Conservation (phyloP, 1,140 invertebrate species). For the Drosophila ironensis region DNA sequence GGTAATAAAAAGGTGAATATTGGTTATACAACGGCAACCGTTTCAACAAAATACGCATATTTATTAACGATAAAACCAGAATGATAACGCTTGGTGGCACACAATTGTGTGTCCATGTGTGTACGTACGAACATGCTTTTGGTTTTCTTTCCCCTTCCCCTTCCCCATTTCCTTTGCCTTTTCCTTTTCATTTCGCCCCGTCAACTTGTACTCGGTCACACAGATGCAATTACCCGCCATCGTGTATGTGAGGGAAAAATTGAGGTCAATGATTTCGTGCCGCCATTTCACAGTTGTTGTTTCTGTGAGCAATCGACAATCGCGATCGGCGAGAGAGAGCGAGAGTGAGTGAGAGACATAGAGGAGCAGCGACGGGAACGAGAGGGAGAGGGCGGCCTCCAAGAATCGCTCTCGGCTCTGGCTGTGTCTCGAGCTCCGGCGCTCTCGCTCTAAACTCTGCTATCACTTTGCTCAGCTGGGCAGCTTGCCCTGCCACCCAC, state of each 20-base stretch:
- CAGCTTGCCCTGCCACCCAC: not conserved
- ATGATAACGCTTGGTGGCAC: conserved; percentile 57
- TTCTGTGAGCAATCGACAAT: conserved; percentile 64
- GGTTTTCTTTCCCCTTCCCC: not conserved
- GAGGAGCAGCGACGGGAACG: no score
- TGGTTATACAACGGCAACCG: conserved; percentile 30
- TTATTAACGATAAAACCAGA: conserved; percentile 48
- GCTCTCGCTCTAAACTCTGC: not conserved
- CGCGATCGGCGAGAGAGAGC: conserved; percentile 58
- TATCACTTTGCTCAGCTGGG: not conserved
- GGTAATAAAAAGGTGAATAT: conserved; percentile 20
- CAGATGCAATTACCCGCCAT: conserved; percentile 33
- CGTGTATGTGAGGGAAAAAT: conserved; percentile 61
- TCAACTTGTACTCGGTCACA: conserved; percentile 49
- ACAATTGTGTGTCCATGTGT: not conserved
- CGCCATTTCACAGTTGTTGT: conserved; percentile 45
- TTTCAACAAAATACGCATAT: conserved; percentile 22
- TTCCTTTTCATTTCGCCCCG: conserved; percentile 9
- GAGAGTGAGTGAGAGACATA: no score
- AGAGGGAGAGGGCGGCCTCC: conserved; percentile 34
- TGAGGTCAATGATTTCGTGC: conserved; percentile 79
- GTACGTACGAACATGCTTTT: not conserved
- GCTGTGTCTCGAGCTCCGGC: not conserved
- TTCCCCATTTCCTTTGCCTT: conserved; percentile 4
- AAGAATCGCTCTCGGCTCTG: conserved; percentile 17